phyloP scores from a whole-genome alignment of 2,888 invertebrate genomes.

The Apomyelois bistriatella region DNA sequence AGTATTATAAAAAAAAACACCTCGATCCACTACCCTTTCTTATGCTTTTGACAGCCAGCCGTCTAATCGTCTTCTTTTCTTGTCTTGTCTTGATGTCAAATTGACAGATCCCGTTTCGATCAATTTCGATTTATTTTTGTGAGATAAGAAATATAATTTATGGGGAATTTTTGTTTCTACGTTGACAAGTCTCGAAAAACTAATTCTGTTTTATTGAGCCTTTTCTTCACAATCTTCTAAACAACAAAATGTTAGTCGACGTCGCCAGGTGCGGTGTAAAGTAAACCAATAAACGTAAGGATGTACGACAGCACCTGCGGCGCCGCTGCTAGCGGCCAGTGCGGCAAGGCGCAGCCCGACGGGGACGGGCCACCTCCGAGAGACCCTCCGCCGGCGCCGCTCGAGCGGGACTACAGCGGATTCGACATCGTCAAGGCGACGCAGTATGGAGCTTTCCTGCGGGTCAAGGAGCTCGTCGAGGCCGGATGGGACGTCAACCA shows the following conservation, averaged over 20 bases:
- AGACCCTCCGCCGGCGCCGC: constrained; percentile 81
- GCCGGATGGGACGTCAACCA: constrained; percentile 96
- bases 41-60: too few relatives aligned
- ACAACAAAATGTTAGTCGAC: constrained; percentile 20
- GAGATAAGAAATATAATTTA: too few relatives aligned
- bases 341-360: constrained; percentile 82
- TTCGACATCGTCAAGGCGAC: constrained; percentile 97
- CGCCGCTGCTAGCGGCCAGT: constrained; percentile 83
- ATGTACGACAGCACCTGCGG: constrained; percentile 59
- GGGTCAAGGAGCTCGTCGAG: constrained; percentile 92
- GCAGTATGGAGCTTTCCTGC: constrained; percentile 94
- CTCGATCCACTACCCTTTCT: too few relatives aligned
- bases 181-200: too few relatives aligned
- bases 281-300: too few relatives aligned
- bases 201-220: neutral
- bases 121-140: too few relatives aligned
- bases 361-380: constrained; percentile 81
- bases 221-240: too few relatives aligned
- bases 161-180: too few relatives aligned
- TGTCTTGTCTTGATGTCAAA: too few relatives aligned
- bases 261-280: constrained; percentile 20
- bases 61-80: too few relatives aligned
- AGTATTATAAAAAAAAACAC: too few relatives aligned
- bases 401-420: constrained; percentile 84
- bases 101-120: too few relatives aligned